phyloP scores from a whole-genome alignment of 2,113 vertebrate genomes.

The Lycaon pictus region DNA sequence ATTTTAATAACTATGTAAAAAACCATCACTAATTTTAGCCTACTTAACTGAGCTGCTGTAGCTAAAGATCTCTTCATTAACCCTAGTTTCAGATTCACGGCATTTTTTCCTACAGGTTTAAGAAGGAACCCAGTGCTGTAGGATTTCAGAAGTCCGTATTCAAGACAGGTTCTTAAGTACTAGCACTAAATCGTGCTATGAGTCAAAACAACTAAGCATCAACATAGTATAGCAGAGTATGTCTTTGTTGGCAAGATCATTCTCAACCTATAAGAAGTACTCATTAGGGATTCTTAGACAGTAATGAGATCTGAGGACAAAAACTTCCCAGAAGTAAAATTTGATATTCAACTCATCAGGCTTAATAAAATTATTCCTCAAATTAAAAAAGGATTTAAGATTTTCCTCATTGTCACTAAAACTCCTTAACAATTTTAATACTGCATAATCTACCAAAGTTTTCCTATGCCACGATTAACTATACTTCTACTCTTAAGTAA shows the following conservation, averaged over 20 bases:
- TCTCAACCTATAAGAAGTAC: slow-evolving; percentile 39
- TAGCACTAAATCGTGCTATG: slow-evolving; percentile 12
- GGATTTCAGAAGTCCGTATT: slow-evolving; percentile 14
- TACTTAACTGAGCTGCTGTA: background rate
- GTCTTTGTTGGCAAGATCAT: background rate
- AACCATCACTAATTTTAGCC: slow-evolving; percentile 41
- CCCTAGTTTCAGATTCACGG: slow-evolving; percentile 22
- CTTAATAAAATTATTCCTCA: slow-evolving; percentile 38
- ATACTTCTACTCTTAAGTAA: background rate
- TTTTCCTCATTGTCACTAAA: slow-evolving; percentile 26
- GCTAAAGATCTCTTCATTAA: slow-evolving; percentile 30
- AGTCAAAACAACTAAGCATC: background rate
- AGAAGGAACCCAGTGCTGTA: background rate
- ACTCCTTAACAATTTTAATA: slow-evolving; percentile 4
- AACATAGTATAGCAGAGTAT: background rate
- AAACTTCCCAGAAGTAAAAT: slow-evolving; percentile 33
- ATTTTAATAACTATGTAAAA: slow-evolving; percentile 50
- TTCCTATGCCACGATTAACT: background rate
- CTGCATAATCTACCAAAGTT: background rate
- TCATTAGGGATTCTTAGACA: slow-evolving; percentile 20
- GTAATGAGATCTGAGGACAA: background rate
- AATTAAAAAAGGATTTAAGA: background rate
- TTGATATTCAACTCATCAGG: background rate
- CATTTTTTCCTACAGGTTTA: background rate
- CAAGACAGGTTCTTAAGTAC: background rate